These are phyloP conservation scores for Acanthosepion esculentum DNA, from an alignment of 2,888 invertebrate species.

Conservation along the genomic window DNA sequence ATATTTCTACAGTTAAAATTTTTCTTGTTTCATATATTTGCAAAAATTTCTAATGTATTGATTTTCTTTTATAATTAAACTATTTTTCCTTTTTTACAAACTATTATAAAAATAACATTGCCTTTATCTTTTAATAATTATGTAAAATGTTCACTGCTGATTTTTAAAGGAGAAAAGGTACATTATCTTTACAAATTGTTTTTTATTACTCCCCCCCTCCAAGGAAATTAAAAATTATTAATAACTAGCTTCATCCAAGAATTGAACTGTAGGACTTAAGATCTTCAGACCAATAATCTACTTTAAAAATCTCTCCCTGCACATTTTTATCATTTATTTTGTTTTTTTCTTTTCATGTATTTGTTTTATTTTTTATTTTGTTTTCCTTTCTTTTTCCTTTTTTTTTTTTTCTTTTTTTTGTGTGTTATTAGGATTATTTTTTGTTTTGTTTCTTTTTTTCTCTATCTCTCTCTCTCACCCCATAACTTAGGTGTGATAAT, in stretches of 20 bases:
- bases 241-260: background rate
- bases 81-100: no score
- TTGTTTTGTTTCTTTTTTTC: background rate
- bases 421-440: background rate
- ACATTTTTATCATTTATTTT: background rate
- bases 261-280: background rate
- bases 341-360: background rate
- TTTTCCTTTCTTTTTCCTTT: background rate
- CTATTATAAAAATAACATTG: no score
- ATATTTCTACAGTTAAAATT: background rate
- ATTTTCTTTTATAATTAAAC: no score
- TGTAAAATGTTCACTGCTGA: no score
- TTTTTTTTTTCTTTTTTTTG: background rate
- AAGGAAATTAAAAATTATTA: background rate
- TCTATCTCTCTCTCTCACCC: slow-evolving; percentile 13
- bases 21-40: background rate
- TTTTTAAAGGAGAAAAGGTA: no score
- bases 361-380: background rate
- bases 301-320: background rate
- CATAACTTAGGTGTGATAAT: slow-evolving; percentile 54
- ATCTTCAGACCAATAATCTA: background rate
- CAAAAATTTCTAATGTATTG: background rate
- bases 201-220: no score
- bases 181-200: no score
- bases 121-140: no score